These are phyloP conservation scores for Congeria kusceri DNA, from an alignment of 2,888 invertebrate species.

Conservation along the genomic window DNA sequence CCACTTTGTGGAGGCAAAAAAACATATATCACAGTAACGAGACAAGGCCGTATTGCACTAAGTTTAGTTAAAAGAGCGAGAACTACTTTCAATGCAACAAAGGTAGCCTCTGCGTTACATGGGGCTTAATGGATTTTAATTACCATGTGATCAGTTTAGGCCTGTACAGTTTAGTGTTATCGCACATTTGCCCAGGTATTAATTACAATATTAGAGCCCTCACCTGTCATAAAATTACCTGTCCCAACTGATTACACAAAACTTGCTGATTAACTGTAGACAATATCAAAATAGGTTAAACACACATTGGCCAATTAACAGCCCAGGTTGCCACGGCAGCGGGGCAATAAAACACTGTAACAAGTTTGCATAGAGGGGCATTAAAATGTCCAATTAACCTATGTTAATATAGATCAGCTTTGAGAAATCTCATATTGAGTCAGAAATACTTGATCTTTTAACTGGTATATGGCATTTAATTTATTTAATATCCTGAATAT, in stretches of 20 bases:
- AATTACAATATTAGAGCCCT: slow-evolving; percentile 39
- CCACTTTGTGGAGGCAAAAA: too few species aligned
- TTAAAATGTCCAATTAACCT: slow-evolving; percentile 57
- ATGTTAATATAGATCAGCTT: slow-evolving; percentile 7
- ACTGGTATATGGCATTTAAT: too few species aligned
- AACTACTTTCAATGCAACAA: too few species aligned
- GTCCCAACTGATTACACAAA: slow-evolving; percentile 17
- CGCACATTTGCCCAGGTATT: slow-evolving; percentile 38
- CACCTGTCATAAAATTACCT: slow-evolving; percentile 51
- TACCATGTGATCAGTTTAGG: too few species aligned
- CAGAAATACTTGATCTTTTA: too few species aligned
- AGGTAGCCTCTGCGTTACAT: too few species aligned
- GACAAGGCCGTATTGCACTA: too few species aligned
- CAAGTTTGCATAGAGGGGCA: slow-evolving; percentile 50
- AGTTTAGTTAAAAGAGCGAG: too few species aligned
- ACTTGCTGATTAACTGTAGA: slow-evolving; percentile 52
- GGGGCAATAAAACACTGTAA: slow-evolving; percentile 46
- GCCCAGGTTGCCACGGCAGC: slow-evolving; percentile 51
- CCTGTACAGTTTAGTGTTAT: slow-evolving; percentile 14
- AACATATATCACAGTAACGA: too few species aligned
- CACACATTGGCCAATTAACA: slow-evolving; percentile 66
- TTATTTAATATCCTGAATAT: too few species aligned
- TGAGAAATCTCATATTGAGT: too few species aligned
- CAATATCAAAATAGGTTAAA: slow-evolving; percentile 69
- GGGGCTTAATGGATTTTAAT: too few species aligned